phyloP scores from a whole-genome alignment of 2,113 vertebrate species.

The Heterochromis multidens region DNA sequence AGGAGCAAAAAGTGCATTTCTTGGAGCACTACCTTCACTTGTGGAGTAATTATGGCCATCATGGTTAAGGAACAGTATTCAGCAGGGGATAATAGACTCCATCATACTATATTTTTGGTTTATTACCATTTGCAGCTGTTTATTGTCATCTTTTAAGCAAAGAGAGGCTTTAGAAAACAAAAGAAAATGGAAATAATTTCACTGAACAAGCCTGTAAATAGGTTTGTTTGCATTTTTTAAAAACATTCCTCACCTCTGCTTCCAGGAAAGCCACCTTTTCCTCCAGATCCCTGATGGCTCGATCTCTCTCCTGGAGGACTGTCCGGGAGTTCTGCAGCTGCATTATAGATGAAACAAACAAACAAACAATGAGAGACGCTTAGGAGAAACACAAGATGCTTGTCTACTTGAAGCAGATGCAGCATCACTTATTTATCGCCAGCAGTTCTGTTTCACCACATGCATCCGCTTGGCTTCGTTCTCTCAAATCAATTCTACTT shows the following conservation, averaged over 20 bases:
- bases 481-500: conserved; percentile 20
- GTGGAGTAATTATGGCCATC: background rate
- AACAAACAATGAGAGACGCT: background rate
- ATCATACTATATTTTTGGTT: no score
- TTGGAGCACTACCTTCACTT: background rate
- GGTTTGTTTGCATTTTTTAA: background rate
- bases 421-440: conserved; percentile 48
- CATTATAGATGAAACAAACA: background rate
- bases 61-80: background rate
- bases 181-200: background rate
- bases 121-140: no score
- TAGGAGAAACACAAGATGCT: background rate
- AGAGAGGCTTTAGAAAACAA: background rate
- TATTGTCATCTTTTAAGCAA: background rate
- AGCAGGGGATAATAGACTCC: background rate
- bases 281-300: conserved; percentile 83
- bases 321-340: conserved; percentile 91
- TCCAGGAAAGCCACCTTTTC: conserved; percentile 87
- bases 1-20: background rate
- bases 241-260: conserved; percentile 81
- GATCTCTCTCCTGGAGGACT: conserved; percentile 82
- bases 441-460: conserved; percentile 12
- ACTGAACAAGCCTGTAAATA: background rate
- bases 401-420: background rate
- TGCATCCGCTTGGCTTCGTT: conserved; percentile 11